Evolutionary conservation across 2,888 invertebrate species (phyloP), one percentile per base, ranked within the genome.

Genomic region (Hypselothyrea guttata): DNA sequence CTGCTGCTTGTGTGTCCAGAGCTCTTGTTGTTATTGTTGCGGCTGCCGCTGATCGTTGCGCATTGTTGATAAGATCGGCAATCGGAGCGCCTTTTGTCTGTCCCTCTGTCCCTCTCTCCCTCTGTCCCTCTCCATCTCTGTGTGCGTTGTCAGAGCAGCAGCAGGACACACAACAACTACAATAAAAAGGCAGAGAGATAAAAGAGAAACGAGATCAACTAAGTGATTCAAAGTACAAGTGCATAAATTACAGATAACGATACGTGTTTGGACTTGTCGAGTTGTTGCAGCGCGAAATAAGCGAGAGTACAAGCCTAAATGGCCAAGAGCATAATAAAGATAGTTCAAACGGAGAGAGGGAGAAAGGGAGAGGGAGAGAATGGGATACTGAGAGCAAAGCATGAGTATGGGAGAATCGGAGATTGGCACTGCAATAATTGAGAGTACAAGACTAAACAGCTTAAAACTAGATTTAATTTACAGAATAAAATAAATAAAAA

Each of bases 201-300:
- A 38, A 40, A 57, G 61, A 66, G 61, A 71, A 71, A 77, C 65
- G 60, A 77, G 68, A 76, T 68, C 69, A 72, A 61, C 72, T 66
- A 79, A 79, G 84, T 78, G 78, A 78, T 84, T 84, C 78, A 81
- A 79, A 79, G 77, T 79, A 82, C 86, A 84, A 78, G 84, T 84
- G 84, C 75, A 86, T 84, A 84, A 84, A 84, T 84, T 86, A 86
- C 83, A 76, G 84, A 84, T 78, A 84, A 76, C 75, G 79, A 82
- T 71, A 69, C 72, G 72, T 74, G 72, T 66, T 67, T 58, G 33
- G 37, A 55, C 61, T 67, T 65, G 61, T 44, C 48, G 55, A 56
- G 46, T 57, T 41, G 42, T 42, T 3, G 8, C n/a, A 18, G 44
- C 57, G 45, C 27, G 56, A 27, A 69, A 55, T 47, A 41, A 48